Base-by-base conservation (phyloP, 1,140 invertebrate species). In the Cyclina sinensis region DNA sequence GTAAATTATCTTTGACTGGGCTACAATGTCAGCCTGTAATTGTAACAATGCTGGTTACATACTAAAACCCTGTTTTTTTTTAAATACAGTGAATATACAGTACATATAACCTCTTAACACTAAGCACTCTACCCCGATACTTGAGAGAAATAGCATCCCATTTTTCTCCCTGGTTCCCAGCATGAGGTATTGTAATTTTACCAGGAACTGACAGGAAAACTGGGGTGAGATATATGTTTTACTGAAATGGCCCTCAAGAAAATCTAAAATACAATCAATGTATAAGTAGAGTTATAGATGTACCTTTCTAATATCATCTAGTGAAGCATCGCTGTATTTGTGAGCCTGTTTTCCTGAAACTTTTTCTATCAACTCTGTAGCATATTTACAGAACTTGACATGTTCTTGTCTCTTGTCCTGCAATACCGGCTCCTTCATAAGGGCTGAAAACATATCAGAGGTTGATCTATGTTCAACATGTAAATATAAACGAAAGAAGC, bases 331-430 rank as follows among this genome's bases (percentile, higher is more conserved):
- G 37, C 91, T 91, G 32, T 93, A 90, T 30, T 91, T 80, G 73
- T 89, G 90, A 32, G 92, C 96, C 16, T 98, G 97, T 94, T 98
- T 98, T 3, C 99, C 98, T 30, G 98, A 98, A 2, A 99, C 98
- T 3, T 97, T 96, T 95, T 99, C 98, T 82, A 99, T 96, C 21
- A 99, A 96, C 92, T 99, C 98, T 24, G 99, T 96, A 5, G 98
- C 98, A 95, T 99, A 98, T 94, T 99, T 99, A 95, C 99, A 99
- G 95, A 99, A 99, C 94, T 97, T 97, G 0, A 99, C 98, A 95
- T 99, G 99, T 92, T 99, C 98, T 88, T 98, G 97, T 0, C 98
- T 96, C 95, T 99, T 99, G 95, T 99, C 99, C 96, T 99, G 98
- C 0, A 99, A 96, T 88, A 97, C 98, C 35, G 99, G 99, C 96